A percentile compares a stretch with the other conserved stretches of the same genome.
Evolutionary conservation across 2,113 vertebrate genomes (phyloP).

Genomic region (Recurvirostra avosetta): DNA sequence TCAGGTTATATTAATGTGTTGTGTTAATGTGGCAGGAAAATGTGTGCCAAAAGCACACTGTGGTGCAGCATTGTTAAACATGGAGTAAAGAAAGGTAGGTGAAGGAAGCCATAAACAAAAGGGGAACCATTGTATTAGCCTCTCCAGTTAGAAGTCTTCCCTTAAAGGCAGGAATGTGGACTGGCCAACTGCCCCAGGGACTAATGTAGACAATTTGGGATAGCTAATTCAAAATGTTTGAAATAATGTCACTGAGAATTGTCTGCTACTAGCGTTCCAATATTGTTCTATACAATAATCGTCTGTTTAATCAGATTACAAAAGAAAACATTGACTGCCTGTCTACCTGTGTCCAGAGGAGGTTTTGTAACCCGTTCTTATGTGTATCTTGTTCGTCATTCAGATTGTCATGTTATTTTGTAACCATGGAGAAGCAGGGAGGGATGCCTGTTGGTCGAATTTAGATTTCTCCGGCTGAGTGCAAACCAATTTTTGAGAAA

Average conservation of each 20-base stretch:
- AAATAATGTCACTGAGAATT: neutral
- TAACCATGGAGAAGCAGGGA: conserved; percentile 62
- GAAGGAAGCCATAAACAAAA: neutral
- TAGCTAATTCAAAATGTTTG: neutral
- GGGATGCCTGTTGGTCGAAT: conserved; percentile 51
- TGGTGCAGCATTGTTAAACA: neutral
- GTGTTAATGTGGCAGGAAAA: neutral
- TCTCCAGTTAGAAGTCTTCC: neutral
- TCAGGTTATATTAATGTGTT: neutral
- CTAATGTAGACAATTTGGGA: neutral
- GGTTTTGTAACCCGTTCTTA: conserved; percentile 38
- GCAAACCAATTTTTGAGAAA: conserved; percentile 67
- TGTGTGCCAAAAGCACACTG: neutral
- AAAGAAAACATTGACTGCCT: neutral
- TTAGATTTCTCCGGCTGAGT: conserved; percentile 63
- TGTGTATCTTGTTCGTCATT: conserved; percentile 33
- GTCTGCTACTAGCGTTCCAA: neutral
- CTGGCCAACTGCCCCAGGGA: neutral
- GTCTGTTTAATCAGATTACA: neutral
- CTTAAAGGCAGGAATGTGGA: neutral
- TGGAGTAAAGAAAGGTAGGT: neutral
- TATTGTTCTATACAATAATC: neutral
- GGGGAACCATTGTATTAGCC: neutral
- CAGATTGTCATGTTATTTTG: conserved; percentile 57
- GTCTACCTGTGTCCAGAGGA: conserved; percentile 25